A percentile compares a stretch with the other conserved stretches of the same genome.
Conservation (phyloP, 2,113 vertebrate species). For the Hylia prasina region DNA sequence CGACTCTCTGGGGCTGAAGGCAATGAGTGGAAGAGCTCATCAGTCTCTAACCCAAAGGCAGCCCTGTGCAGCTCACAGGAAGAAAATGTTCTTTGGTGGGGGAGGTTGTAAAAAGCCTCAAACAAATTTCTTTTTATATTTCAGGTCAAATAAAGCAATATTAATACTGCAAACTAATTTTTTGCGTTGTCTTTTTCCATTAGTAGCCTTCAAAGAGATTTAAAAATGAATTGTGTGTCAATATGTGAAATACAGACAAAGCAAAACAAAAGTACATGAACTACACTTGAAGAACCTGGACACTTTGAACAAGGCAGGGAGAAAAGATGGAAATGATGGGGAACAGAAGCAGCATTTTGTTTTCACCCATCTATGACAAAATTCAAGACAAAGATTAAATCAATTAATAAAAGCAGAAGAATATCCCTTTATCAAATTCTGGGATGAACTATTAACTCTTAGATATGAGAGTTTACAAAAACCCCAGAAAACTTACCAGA, state of each 20-base stretch:
- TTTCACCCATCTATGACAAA: neutral
- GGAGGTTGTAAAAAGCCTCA: neutral
- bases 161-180: neutral
- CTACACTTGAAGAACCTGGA: neutral
- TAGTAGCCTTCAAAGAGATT: neutral
- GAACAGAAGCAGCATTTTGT: neutral
- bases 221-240: neutral
- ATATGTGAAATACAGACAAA: neutral
- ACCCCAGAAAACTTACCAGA: neutral
- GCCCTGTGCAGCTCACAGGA: neutral
- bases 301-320: neutral
- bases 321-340: neutral
- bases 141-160: neutral
- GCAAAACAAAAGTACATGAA: neutral
- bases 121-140: neutral
- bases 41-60: neutral
- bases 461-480: neutral
- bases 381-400: neutral
- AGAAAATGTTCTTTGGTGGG: neutral
- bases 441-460: neutral
- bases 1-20: neutral
- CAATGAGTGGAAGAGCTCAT: neutral
- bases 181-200: neutral
- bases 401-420: neutral
- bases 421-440: neutral